phyloP scores from a whole-genome alignment of 2,797 vertebrate species.

The Lepilemur septentrionalis region DNA sequence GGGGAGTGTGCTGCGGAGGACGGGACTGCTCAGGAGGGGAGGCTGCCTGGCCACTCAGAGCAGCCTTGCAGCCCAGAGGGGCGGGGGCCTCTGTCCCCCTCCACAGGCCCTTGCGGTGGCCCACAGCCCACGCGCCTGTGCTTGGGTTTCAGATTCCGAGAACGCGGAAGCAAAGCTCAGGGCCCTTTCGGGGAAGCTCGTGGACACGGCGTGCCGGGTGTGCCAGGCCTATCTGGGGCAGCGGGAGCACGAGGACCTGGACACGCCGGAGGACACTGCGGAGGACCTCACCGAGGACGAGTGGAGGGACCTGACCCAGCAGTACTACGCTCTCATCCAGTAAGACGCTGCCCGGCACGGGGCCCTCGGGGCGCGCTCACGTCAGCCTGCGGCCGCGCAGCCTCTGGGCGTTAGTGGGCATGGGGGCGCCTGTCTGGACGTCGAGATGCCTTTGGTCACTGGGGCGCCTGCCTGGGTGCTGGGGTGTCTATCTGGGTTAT shows the following conservation, averaged over 20 bases:
- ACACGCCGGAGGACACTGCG: fast-evolving
- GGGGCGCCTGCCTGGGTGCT: too few relatives aligned
- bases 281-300: conserved; percentile 55
- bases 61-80: not conserved
- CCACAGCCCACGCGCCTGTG: fast-evolving
- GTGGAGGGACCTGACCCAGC: conserved; percentile 74
- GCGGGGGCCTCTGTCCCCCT: not conserved
- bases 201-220: conserved; percentile 69
- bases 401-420: not conserved
- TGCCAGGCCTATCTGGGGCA: conserved; percentile 76
- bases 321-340: conserved; percentile 77
- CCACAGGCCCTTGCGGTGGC: fast-evolving
- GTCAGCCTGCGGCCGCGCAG: fast-evolving
- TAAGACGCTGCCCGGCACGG: conserved; percentile 23
- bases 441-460: too few relatives aligned
- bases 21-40: not conserved
- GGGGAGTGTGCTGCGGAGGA: not conserved
- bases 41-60: not conserved
- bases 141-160: conserved; percentile 41
- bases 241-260: conserved; percentile 73
- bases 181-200: conserved; percentile 59
- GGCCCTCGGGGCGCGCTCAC: fast-evolving
- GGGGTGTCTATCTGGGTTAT: not conserved
- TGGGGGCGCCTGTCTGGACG: not conserved
- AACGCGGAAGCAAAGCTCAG: not conserved